Evolutionary conservation across 2,888 invertebrate genomes (phyloP), one percentile per base, ranked within the genome.

Genomic region (Melinaea marsaeus): DNA sequence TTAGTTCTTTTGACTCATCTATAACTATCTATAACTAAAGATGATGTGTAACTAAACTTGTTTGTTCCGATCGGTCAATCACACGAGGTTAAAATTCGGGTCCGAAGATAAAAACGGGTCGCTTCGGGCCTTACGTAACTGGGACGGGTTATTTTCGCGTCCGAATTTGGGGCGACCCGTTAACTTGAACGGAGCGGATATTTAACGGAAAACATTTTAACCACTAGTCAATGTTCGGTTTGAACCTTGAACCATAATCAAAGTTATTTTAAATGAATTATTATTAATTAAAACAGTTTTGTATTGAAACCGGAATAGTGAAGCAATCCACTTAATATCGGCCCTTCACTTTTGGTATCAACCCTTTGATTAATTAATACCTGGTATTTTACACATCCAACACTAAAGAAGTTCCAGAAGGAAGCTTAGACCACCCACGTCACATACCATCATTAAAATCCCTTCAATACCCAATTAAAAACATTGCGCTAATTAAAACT

Each of bases 131-230:
- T 62, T 65, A 76, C 35, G 75, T 79, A 89, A 83, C 78, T 88
- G 81, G 88, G 84, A 80, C 88, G 84, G 3, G 42, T 85, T 89
- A 90, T 90, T 89, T 89, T 78, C 79, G 86, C 81, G 76, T 77
- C 79, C 79, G 81, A 90, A 42, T 88, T 85, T 88, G 80, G 87
- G 84, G 78, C 88, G 81, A 78, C 81, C 82, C 81, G 85, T 85
- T 86, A 84, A 83, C 22, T 22, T 22, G 22, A 22, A 22, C 22
- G 22, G 22, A 22, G 22, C 85, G 84, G 85, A 83, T 85, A 83
- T 79, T 77, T 74, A 83, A 76, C 77, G 77, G 75, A 71, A 74
- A 75, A 75, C 77, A 77, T 80, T 81, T 80, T 81, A 86, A 83
- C 83, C 83, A 83, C 83, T 82, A 83, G 80, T 78, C 32, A 73